phyloP scores from a whole-genome alignment of 2,888 invertebrate species.

The Anarsia innoxiella region DNA sequence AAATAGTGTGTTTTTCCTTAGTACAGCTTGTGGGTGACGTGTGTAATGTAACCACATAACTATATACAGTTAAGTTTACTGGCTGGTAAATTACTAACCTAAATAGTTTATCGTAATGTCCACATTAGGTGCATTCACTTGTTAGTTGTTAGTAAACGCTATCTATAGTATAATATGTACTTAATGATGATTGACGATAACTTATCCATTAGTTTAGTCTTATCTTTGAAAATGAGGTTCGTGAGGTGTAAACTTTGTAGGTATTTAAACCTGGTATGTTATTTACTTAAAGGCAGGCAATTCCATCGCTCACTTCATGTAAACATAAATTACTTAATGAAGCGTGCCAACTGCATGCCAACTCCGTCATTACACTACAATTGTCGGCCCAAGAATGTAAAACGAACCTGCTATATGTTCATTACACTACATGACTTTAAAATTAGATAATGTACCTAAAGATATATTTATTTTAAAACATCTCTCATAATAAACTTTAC shows the following conservation, averaged over 20 bases:
- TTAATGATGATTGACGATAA: background rate
- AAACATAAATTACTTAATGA: constrained; percentile 42
- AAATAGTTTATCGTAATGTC: constrained; percentile 47
- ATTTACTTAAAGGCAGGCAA: too few relatives aligned
- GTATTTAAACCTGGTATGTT: too few relatives aligned
- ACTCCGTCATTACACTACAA: constrained; percentile 38
- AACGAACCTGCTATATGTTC: too few relatives aligned
- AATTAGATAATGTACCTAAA: constrained; percentile 1
- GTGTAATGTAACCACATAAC: background rate
- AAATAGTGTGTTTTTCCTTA: constrained; percentile 10
- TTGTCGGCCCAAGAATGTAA: constrained; percentile 18
- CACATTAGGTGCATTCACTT: constrained; percentile 39
- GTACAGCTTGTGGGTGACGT: constrained; percentile 10
- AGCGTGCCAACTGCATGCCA: constrained; percentile 34
- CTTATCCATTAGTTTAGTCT: too few relatives aligned
- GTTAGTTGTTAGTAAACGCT: constrained; percentile 29
- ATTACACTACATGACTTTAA: too few relatives aligned
- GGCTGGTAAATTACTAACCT: constrained; percentile 36
- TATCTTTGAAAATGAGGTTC: too few relatives aligned
- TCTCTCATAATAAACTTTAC: too few relatives aligned
- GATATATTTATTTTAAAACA: too few relatives aligned
- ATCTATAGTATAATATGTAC: constrained; percentile 19
- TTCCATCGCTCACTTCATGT: too few relatives aligned
- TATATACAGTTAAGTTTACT: constrained; percentile 11
- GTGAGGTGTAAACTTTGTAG: too few relatives aligned